phyloP scores from a whole-genome alignment of 2,113 vertebrate species.

The Halichoerus grypus region DNA sequence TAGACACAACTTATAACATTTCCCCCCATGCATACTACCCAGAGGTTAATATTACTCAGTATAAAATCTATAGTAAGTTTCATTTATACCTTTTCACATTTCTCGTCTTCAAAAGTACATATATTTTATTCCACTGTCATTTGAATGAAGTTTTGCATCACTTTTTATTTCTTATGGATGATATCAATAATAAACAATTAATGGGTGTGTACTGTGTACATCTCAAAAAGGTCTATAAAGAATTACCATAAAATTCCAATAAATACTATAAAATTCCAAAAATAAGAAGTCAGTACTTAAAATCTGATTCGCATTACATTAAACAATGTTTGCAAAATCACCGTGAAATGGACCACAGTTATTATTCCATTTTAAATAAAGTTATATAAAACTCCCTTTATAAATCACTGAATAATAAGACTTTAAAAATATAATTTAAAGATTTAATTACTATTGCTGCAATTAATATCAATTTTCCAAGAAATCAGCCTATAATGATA shows the following conservation, averaged over 20 bases:
- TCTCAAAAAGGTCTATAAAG: constrained; percentile 1
- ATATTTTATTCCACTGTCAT: not conserved
- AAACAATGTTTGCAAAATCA: not conserved
- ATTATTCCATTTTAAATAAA: constrained; percentile 11
- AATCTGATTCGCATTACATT: not conserved
- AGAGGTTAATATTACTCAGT: not conserved
- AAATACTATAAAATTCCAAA: not conserved
- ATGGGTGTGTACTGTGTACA: not conserved
- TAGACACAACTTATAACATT: constrained; percentile 15
- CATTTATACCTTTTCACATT: not conserved
- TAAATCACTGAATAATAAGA: constrained; percentile 6
- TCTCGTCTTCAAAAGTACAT: not conserved
- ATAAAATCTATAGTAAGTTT: constrained; percentile 8
- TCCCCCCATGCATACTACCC: not conserved
- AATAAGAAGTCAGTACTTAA: not conserved
- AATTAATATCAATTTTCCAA: constrained; percentile 24
- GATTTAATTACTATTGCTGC: not conserved
- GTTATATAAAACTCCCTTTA: not conserved
- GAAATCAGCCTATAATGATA: not conserved
- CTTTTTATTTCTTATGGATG: constrained; percentile 63
- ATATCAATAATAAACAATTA: not conserved
- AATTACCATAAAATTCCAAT: not conserved
- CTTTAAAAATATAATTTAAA: constrained; percentile 9
- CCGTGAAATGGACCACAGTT: not conserved
- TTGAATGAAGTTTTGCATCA: constrained; percentile 43